Conservation (phyloP, 2,888 invertebrate species). For the Dastarcus helophoroides region DNA sequence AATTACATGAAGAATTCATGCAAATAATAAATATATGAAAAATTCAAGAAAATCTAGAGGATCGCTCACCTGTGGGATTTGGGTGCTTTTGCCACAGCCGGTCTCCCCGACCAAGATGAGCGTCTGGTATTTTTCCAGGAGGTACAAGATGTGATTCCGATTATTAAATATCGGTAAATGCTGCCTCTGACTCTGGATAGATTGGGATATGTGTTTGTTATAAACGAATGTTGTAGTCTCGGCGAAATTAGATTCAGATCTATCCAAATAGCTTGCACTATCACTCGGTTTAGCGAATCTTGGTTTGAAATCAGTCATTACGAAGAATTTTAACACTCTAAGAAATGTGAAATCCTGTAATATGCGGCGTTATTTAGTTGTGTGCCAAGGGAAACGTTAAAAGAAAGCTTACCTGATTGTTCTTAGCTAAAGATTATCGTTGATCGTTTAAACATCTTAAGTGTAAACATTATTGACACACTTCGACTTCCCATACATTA, state of each 20-base stretch:
- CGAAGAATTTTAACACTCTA: too few species aligned
- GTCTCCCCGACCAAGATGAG: conserved; percentile 87
- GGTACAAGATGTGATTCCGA: conserved; percentile 76
- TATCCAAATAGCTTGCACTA: conserved; percentile 33
- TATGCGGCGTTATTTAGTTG: too few species aligned
- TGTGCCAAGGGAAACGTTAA: too few species aligned
- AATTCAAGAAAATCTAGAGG: conserved; percentile 14
- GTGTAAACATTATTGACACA: too few species aligned
- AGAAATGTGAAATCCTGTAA: too few species aligned
- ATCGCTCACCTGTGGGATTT: conserved; percentile 85
- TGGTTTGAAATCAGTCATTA: conserved; percentile 37
- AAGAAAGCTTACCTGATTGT: too few species aligned
- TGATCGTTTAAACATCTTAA: too few species aligned
- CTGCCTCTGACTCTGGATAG: conserved; percentile 74
- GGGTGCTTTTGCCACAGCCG: conserved; percentile 93
- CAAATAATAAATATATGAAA: too few species aligned
- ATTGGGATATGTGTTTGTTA: conserved; percentile 74
- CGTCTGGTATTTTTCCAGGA: conserved; percentile 82
- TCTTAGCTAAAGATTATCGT: too few species aligned
- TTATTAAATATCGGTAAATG: conserved; percentile 79
- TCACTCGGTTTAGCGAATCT: conserved; percentile 34
- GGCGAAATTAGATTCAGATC: conserved; percentile 26
- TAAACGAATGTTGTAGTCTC: conserved; percentile 53
- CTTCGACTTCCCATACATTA: too few species aligned
- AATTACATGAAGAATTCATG: too few species aligned